Evolutionary conservation across 2,888 invertebrate genomes (phyloP).

Genomic region (Agrochola circellaris): DNA sequence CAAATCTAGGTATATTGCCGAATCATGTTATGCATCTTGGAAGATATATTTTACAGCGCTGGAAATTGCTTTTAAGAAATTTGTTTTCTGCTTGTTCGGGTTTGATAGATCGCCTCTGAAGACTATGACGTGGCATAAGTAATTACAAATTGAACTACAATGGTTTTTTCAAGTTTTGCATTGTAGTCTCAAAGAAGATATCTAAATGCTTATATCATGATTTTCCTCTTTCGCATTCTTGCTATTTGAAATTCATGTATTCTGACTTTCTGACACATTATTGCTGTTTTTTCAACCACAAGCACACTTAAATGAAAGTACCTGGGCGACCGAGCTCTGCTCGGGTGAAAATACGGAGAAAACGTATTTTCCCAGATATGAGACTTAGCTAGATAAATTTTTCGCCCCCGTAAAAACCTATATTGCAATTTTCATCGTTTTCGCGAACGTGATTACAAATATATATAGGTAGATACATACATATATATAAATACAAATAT

Average conservation of each 20-base stretch:
- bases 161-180: neutral
- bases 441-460: no score
- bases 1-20: constrained; percentile 47
- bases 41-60: constrained; percentile 34
- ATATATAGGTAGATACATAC: no score
- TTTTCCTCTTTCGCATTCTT: neutral
- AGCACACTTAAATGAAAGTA: no score
- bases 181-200: neutral
- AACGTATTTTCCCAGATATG: no score
- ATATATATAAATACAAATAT: no score
- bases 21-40: constrained; percentile 42
- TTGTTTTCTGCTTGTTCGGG: constrained; percentile 13
- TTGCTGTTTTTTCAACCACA: no score
- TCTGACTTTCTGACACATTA: neutral
- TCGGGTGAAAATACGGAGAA: no score
- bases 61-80: constrained; percentile 32
- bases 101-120: constrained; percentile 14
- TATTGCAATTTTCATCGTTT: no score
- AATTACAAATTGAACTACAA: neutral
- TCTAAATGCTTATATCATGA: neutral
- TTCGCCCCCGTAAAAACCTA: no score
- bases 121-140: neutral
- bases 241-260: neutral
- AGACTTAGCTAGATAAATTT: no score
- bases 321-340: no score